Evolutionary conservation across 2,888 invertebrate species (phyloP).

Genomic region (Nudaria mundana): DNA sequence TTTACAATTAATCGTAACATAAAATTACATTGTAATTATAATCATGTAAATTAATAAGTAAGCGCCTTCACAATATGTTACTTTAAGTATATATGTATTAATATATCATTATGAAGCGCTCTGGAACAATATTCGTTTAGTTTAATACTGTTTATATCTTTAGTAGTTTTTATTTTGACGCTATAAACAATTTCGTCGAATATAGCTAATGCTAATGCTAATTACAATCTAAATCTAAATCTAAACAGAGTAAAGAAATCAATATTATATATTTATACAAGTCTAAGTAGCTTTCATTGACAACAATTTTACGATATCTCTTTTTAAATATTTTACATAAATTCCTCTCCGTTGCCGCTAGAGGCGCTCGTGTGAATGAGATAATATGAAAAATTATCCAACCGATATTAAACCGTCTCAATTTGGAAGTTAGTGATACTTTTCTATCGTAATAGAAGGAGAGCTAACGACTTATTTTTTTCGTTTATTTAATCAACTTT

Average conservation of each 20-base stretch:
- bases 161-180: conserved; percentile 25
- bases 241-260: conserved; percentile 10
- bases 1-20: conserved; percentile 57
- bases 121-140: conserved; percentile 43
- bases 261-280: conserved; percentile 8
- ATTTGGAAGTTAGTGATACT: too few species aligned
- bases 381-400: too few species aligned
- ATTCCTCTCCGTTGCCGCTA: too few species aligned
- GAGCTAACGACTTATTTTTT: too few species aligned
- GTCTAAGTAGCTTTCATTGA: conserved; percentile 9
- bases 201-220: conserved; percentile 17
- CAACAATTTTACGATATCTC: not conserved
- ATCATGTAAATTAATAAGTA: conserved; percentile 28
- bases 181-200: conserved; percentile 22
- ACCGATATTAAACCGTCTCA: too few species aligned
- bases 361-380: too few species aligned
- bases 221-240: conserved; percentile 21
- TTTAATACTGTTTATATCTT: conserved; percentile 63
- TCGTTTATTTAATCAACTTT: too few species aligned
- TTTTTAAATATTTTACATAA: too few species aligned
- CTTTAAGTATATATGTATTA: conserved; percentile 29
- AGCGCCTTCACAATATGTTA: conserved; percentile 30
- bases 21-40: conserved; percentile 45
- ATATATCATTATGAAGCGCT: conserved; percentile 44
- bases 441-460: too few species aligned